Base-by-base conservation (phyloP, 1,140 invertebrate genomes). In the Lineus longissimus region DNA sequence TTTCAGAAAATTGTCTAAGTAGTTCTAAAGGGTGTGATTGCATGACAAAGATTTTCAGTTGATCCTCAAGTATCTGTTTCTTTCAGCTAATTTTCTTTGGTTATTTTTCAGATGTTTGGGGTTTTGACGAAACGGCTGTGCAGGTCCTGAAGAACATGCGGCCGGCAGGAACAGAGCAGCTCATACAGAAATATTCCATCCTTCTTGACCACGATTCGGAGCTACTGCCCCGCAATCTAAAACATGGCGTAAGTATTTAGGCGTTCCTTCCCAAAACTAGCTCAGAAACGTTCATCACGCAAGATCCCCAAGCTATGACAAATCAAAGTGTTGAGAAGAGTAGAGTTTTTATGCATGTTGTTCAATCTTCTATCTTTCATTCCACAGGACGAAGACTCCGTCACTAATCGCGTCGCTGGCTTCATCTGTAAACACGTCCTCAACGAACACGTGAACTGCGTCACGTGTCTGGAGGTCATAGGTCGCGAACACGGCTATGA, bases 361-460 rank as follows among this genome's bases (percentile, higher is more conserved):
- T n/a, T n/a, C n/a, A n/a, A n/a, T n/a, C n/a, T n/a, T n/a, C n/a
- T n/a, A n/a, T n/a, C n/a, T n/a, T n/a, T n/a, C 33, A 36, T 36
- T 36, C 33, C 15, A 33, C 70, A 80, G 74, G 73, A 73, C 13
- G 74, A 69, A 60, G 79, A 82, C 40, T 80, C 78, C 25, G 78
- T 80, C 9, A 81, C 76, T 2, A 82, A 82, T 60, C 69, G 80
- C 27, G 80, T 82, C 15, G 80, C 79, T 33, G 79, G 79, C 13
- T 81, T 81, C 66, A 63, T 79, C 13, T 77, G 78, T 60, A 76
- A 76, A 63, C 74, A 71, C 68, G 74, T 81, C 36, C 73, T 82
- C 56, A 72, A 71, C 54, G 76, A 78, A 33, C 79, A 82, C 64
- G 67, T 61, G n/a, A 79, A 74, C 55, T 78, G 76, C 71, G 79